Conservation (phyloP, 2,797 vertebrate genomes). For the Mormyrops boulengeri region DNA sequence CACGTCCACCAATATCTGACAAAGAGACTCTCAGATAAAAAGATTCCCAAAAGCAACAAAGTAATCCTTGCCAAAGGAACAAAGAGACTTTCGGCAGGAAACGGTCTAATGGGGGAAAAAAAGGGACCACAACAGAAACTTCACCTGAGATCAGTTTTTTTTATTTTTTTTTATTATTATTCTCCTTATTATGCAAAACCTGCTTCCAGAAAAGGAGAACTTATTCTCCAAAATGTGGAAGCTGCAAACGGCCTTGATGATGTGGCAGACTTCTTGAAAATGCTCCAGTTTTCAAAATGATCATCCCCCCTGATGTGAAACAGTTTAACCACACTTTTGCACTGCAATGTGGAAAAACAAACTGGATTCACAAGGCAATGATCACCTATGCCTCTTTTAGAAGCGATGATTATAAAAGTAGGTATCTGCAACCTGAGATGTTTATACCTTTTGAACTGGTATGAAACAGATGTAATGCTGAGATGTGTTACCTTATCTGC, state of each 20-base stretch:
- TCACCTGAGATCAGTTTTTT: background rate
- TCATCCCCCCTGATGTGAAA: background rate
- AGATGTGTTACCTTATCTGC: background rate
- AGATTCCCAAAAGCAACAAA: background rate
- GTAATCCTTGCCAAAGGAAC: background rate
- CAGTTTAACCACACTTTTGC: background rate
- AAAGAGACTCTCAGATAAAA: background rate
- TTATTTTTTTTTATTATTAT: background rate
- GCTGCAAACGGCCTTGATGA: background rate
- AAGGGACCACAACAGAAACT: background rate
- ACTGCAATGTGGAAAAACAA: background rate
- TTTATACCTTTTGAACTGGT: background rate
- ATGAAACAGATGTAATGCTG: background rate
- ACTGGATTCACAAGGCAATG: background rate
- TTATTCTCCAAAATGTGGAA: conserved; percentile 12
- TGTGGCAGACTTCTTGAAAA: conserved; percentile 1
- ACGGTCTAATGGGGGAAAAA: background rate
- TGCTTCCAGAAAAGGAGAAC: conserved; percentile 20
- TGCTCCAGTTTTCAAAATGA: background rate
- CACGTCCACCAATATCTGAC: background rate
- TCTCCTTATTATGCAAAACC: background rate
- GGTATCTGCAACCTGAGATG: background rate
- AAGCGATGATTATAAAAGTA: background rate
- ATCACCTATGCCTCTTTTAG: background rate
- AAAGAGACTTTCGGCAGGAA: background rate